Percentiles rank a stretch among this genome's conserved stretches.
Conservation (phyloP, 2,113 vertebrate species). For the Trichechus manatus region DNA sequence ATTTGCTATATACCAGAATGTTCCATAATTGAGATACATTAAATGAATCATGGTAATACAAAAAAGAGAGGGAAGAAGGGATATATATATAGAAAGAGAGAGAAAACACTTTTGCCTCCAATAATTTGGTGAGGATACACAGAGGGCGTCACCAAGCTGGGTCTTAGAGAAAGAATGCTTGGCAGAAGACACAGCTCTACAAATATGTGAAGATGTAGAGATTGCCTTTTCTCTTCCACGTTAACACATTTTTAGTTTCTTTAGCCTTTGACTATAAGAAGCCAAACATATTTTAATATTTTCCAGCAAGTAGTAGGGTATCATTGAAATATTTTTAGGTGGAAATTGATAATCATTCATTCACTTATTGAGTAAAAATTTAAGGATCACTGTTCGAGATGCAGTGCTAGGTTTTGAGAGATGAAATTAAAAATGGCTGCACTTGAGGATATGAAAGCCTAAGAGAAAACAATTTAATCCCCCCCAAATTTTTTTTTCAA, state of each 20-base stretch:
- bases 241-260: neutral
- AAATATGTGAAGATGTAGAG: neutral
- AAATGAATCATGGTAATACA: neutral
- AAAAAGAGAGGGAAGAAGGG: neutral
- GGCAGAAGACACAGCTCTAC: neutral
- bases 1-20: neutral
- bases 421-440: neutral
- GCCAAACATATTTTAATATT: neutral
- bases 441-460: neutral
- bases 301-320: neutral
- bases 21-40: neutral
- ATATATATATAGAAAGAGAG: neutral
- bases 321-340: neutral
- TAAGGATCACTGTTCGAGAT: neutral
- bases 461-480: constrained; percentile 14
- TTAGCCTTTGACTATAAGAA: neutral
- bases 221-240: neutral
- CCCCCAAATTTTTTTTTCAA: neutral
- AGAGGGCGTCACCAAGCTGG: neutral
- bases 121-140: neutral
- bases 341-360: neutral
- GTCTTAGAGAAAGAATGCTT: neutral
- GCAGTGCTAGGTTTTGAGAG: neutral
- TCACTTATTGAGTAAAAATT: neutral
- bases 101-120: neutral